Base-by-base conservation (phyloP, 2,797 vertebrate species). In the Atherinosoma microstoma region DNA sequence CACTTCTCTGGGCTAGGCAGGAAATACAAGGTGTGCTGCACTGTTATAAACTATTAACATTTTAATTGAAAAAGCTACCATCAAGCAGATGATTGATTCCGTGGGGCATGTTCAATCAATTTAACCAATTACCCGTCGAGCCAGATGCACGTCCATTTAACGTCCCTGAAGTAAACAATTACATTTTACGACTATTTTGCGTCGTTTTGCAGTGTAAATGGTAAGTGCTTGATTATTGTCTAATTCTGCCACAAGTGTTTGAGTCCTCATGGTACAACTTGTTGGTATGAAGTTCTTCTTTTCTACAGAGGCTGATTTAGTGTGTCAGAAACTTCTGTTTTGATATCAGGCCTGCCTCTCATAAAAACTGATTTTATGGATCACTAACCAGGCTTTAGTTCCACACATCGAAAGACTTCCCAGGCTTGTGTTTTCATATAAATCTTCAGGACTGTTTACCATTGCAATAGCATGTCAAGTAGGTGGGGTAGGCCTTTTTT, bases 311-410 rank as follows among this genome's bases (percentile, higher is more conserved):
- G 53, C 81, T 69, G 65, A 34, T 73, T 80, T 65, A 6, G 53
- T 73, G 63, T 68, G 79, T 81, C 74, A 79, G 78, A 27, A 61
- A 70, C 58, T 72, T 42, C 64, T 27, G 47, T 60, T 84, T 83
- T 70, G 13, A 73, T 61, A 79, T 35, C 0, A 18, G 70, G 69
- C 57, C 64, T 65, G n/a, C 45, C 57, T 79, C 75, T 78, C 63
- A 18, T 15, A 36, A 71, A 65, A 66, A 83, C 74, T 77, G 66
- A 67, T 70, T 82, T 87, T 64, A 79, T 53, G 65, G 78, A 84
- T 89, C 76, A 84, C 72, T 74, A 68, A 80, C 59, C 63, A 67
- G 45, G 47, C 35, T 38, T 65, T 64, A 64, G 65, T 40, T 78
- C 10, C 57, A 84, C 49, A 79, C 34, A 67, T 58, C 63, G 70